Percentiles rank a stretch among this genome's conserved stretches.
Conservation (phyloP, 2,113 vertebrate species). For the Hypomesus transpacificus region DNA sequence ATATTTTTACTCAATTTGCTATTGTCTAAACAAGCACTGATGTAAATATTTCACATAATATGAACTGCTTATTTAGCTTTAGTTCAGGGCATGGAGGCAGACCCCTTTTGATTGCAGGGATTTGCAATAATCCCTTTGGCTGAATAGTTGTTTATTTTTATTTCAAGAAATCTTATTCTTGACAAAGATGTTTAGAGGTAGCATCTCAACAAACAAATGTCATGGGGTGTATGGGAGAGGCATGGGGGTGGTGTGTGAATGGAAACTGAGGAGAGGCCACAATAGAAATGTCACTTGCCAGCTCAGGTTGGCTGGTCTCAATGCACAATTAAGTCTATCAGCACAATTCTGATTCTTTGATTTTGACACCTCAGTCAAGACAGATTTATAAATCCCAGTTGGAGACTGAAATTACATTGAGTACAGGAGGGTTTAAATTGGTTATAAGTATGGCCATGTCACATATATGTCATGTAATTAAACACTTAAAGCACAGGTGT, state of each 20-base stretch:
- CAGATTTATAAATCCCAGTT: neutral
- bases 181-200: neutral
- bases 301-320: neutral
- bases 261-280: neutral
- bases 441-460: too few species aligned
- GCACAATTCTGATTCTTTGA: neutral
- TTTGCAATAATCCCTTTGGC: too few species aligned
- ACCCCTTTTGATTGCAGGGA: too few species aligned
- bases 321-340: neutral
- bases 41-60: too few species aligned
- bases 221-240: neutral
- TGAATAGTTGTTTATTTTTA: too few species aligned
- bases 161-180: neutral
- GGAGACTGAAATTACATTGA: neutral
- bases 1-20: too few species aligned
- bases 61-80: too few species aligned
- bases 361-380: conserved; percentile 6
- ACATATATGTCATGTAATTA: too few species aligned
- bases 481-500: too few species aligned
- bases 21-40: too few species aligned
- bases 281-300: neutral
- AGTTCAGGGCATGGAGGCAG: too few species aligned
- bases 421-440: too few species aligned
- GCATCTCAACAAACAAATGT: neutral
- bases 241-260: neutral